Percentiles rank a stretch among this genome's conserved stretches.
These are phyloP conservation scores for Gastracanthus pulcherrimus DNA, from an alignment of 2,888 invertebrate genomes.

Conservation along the genomic window DNA sequence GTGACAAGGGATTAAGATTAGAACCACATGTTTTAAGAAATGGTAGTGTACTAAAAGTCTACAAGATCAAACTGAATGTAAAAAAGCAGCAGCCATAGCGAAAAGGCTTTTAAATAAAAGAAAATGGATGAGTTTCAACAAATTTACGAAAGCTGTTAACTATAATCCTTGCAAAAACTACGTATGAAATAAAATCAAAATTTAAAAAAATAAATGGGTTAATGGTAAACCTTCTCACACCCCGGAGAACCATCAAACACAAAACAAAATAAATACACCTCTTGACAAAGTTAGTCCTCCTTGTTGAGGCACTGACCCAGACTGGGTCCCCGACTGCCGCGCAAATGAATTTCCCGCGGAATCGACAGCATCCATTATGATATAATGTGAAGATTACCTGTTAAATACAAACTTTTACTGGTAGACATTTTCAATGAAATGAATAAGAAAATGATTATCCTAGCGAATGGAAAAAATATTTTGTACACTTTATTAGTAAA, in stretches of 20 bases:
- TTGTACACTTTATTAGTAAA: constrained; percentile 32
- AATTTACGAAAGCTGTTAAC: constrained; percentile 38
- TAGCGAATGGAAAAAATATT: constrained; percentile 15
- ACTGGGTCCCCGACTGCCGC: neutral
- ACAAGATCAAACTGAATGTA: constrained; percentile 28
- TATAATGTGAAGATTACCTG: constrained; percentile 10
- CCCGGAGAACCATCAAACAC: neutral
- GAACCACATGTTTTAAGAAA: too few relatives aligned
- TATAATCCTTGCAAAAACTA: constrained; percentile 13
- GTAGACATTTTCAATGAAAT: constrained; percentile 43
- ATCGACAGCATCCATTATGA: constrained; percentile 37
- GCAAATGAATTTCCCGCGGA: constrained; percentile 17
- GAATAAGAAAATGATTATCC: constrained; percentile 16
- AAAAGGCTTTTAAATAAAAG: constrained; percentile 47
- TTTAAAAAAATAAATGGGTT: constrained; percentile 36
- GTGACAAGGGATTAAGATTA: too few relatives aligned
- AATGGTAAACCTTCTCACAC: neutral
- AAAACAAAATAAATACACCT: neutral
- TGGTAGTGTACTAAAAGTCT: constrained; percentile 28
- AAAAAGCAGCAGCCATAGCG: constrained; percentile 29
- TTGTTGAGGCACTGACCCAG: neutral
- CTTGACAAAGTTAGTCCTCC: neutral
- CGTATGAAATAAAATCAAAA: constrained; percentile 19
- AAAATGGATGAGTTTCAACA: constrained; percentile 22
- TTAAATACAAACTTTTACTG: constrained; percentile 19